Evolutionary conservation across 1,140 invertebrate species (phyloP).

Genomic region (Xylocopa sonorina): DNA sequence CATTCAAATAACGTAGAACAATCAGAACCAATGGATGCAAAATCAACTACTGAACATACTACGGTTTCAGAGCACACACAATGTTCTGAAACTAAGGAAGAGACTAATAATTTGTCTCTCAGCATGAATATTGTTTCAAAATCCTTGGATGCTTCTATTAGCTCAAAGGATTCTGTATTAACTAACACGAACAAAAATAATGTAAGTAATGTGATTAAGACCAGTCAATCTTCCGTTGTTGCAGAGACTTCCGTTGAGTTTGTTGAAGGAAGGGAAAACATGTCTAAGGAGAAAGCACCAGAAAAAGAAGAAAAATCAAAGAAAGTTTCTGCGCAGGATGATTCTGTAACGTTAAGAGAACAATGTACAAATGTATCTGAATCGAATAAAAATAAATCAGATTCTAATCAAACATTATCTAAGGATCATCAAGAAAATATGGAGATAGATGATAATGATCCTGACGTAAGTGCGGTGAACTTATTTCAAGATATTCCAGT

Average conservation of each 20-base stretch:
- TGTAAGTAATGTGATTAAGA: conserved; percentile 50
- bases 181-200: background rate
- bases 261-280: too few species aligned
- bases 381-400: background rate
- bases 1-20: background rate
- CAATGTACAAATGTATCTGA: conserved; percentile 2
- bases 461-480: conserved; percentile 12
- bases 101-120: background rate
- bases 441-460: conserved; percentile 15
- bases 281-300: background rate
- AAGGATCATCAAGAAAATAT: conserved; percentile 9
- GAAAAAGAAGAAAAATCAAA: background rate
- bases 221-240: conserved; percentile 55
- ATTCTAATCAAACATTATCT: conserved; percentile 3
- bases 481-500: conserved; percentile 62
- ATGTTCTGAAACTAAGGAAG: background rate
- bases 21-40: background rate
- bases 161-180: background rate
- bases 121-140: background rate
- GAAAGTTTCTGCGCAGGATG: background rate
- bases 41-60: background rate
- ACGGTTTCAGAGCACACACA: background rate
- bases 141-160: background rate
- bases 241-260: conserved; percentile 35
- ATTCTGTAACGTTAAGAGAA: background rate